These are phyloP conservation scores for Chromoteleia sp. DNA, from an alignment of 2,888 invertebrate genomes.

Conservation along the genomic window DNA sequence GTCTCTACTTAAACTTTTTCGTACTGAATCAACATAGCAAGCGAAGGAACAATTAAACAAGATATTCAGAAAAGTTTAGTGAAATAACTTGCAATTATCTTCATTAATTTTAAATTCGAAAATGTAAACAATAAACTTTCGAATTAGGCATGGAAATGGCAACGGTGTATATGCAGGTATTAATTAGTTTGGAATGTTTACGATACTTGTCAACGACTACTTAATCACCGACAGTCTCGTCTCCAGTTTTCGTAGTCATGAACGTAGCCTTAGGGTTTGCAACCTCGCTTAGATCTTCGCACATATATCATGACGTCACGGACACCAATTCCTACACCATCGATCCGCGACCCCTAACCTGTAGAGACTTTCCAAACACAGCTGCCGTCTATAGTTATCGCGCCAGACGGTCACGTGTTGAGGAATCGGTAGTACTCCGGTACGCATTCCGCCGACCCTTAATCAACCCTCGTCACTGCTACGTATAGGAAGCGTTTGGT, in stretches of 20 bases:
- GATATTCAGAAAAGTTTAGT: background rate
- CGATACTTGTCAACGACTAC: too few species aligned
- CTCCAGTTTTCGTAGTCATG: too few species aligned
- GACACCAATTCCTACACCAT: conserved; percentile 51
- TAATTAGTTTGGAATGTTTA: background rate
- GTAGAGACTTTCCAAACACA: conserved; percentile 54
- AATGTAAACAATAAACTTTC: background rate
- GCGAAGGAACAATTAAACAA: background rate
- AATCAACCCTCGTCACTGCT: conserved; percentile 50
- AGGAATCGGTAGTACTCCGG: conserved; percentile 60
- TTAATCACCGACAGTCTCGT: too few species aligned
- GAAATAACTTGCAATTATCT: background rate
- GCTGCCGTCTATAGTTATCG: conserved; percentile 56
- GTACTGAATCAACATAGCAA: background rate
- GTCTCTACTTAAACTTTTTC: background rate
- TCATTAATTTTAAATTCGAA: background rate
- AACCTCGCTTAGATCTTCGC: background rate
- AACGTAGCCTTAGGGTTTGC: background rate
- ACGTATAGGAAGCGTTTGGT: conserved; percentile 38
- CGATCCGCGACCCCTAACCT: conserved; percentile 55
- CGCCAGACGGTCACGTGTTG: conserved; percentile 63
- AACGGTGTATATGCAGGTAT: too few species aligned
- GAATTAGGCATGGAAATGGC: background rate
- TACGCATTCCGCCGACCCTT: conserved; percentile 50
- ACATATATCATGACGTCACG: conserved; percentile 32